A percentile compares a stretch with the other conserved stretches of the same genome.
phyloP scores from a whole-genome alignment of 2,888 invertebrate species.

The Eumerus sabulonum region DNA sequence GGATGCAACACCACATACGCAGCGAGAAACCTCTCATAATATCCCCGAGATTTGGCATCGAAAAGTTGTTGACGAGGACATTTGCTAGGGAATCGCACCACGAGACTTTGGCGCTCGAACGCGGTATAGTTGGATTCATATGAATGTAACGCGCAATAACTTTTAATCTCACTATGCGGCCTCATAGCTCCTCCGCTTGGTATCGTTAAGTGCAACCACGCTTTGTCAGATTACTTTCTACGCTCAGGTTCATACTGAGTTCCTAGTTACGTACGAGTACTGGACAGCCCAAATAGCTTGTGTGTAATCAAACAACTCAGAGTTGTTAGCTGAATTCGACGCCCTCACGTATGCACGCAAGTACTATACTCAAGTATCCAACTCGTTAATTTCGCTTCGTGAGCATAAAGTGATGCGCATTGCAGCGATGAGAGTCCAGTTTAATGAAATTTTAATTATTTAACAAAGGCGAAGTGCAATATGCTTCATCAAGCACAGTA shows the following conservation, averaged over 20 bases:
- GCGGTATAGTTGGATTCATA: neutral
- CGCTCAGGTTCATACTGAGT: neutral
- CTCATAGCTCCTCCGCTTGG: too few species aligned
- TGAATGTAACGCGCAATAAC: constrained; percentile 42
- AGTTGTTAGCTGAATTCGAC: too few species aligned
- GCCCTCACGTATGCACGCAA: constrained; percentile 5
- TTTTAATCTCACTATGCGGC: constrained; percentile 43
- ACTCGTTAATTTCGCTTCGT: too few species aligned
- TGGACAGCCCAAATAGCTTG: constrained; percentile 31
- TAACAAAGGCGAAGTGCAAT: constrained; percentile 56
- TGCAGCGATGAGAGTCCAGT: constrained; percentile 43
- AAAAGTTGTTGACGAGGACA: constrained; percentile 21
- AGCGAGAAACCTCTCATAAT: constrained; percentile 61
- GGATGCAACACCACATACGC: constrained; percentile 43
- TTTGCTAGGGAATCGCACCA: constrained; percentile 13
- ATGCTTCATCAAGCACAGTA: constrained; percentile 51
- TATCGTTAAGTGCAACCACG: too few species aligned
- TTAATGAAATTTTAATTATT: constrained; percentile 69
- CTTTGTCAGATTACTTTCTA: too few species aligned
- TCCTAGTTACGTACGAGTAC: constrained; percentile 43
- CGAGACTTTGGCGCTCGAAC: neutral
- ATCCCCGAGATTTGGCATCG: constrained; percentile 39
- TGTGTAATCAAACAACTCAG: constrained; percentile 51
- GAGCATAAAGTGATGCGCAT: constrained; percentile 23
- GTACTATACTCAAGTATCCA: too few species aligned